These are phyloP conservation scores for Ormyrus labotus DNA, from an alignment of 2,888 invertebrate genomes.

Conservation along the genomic window DNA sequence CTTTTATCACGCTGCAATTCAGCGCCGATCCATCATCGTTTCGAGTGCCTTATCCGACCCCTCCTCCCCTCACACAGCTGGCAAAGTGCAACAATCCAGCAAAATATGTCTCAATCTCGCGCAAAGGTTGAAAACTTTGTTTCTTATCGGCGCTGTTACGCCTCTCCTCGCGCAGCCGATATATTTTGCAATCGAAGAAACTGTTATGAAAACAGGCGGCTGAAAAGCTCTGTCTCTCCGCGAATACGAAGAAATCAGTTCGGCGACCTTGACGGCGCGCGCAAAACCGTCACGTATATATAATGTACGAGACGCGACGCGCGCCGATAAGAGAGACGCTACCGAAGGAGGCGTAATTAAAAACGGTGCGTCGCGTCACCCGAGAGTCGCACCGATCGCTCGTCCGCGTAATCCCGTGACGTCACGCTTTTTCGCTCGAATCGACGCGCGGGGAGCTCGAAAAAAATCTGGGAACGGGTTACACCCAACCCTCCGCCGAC, in stretches of 20 bases:
- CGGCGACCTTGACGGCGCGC: neutral
- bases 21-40: too few species aligned
- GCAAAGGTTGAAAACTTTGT: neutral
- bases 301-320: neutral
- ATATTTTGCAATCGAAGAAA: conserved; percentile 31
- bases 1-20: too few species aligned
- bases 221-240: neutral
- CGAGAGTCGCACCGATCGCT: conserved; percentile 34
- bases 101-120: too few species aligned
- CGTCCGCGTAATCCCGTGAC: conserved; percentile 44
- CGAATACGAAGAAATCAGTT: conserved; percentile 31
- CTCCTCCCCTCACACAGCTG: too few species aligned
- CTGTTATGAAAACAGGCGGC: conserved; percentile 39
- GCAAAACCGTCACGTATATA: neutral
- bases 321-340: conserved; percentile 11
- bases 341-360: conserved; percentile 31
- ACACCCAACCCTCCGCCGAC: too few species aligned
- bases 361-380: conserved; percentile 42
- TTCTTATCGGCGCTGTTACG: neutral
- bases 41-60: too few species aligned
- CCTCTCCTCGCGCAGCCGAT: too few species aligned
- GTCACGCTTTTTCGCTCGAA: conserved; percentile 41
- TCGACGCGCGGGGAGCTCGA: too few species aligned
- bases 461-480: too few species aligned
- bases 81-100: too few species aligned